A percentile compares a stretch with the other conserved stretches of the same genome.
Conservation (phyloP, 2,797 vertebrate species). For the Enteromius trimaculatus region DNA sequence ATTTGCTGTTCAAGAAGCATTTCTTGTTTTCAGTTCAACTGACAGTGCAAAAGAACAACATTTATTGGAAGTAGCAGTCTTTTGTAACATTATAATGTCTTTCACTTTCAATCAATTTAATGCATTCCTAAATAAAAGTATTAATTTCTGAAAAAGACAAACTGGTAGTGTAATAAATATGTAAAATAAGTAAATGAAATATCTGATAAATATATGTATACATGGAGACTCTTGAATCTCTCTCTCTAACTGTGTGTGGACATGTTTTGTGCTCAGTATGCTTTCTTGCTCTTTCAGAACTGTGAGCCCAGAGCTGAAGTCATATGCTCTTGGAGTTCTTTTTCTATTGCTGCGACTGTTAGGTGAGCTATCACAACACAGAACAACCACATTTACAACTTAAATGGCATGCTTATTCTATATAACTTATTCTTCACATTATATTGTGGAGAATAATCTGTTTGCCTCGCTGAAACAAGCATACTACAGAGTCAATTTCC, state of each 20-base stretch:
- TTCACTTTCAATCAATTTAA: background rate
- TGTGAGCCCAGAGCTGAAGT: conserved; percentile 96
- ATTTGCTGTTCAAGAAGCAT: background rate
- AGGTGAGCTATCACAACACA: conserved; percentile 78
- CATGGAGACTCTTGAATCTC: background rate
- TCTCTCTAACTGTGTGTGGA: background rate
- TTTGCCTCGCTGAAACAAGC: background rate
- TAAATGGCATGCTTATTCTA: background rate
- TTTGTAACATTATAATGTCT: background rate
- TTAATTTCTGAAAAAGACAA: background rate
- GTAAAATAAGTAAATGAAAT: background rate
- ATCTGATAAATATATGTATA: background rate
- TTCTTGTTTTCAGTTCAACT: background rate
- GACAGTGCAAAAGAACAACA: too few species aligned
- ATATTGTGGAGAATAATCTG: background rate
- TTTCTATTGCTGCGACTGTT: conserved; percentile 93
- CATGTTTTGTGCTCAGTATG: background rate
- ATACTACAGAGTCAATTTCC: background rate
- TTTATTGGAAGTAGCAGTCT: background rate
- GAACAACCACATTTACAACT: conserved; percentile 16
- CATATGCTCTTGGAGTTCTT: conserved; percentile 94
- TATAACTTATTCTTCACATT: too few species aligned
- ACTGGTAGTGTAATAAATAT: background rate
- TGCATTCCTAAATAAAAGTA: background rate
- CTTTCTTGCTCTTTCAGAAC: conserved; percentile 77